These are phyloP conservation scores for Pseudoips prasinana DNA, from an alignment of 2,888 invertebrate species.

Conservation along the genomic window DNA sequence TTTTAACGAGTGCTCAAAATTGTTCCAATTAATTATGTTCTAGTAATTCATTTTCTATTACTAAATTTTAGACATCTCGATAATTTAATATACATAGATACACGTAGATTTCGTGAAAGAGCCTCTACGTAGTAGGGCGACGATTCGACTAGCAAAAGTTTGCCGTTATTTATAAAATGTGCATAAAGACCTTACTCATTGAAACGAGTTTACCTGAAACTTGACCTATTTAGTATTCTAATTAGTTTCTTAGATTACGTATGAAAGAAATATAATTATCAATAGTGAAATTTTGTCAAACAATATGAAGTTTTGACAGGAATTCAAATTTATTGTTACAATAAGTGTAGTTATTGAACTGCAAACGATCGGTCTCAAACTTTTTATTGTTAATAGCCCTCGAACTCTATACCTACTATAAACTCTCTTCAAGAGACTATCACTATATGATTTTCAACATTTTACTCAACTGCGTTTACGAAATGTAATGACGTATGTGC, in stretches of 20 bases:
- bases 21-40: conserved; percentile 74
- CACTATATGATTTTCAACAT: conserved; percentile 47
- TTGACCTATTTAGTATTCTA: conserved; percentile 28
- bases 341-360: conserved; percentile 19
- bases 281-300: conserved; percentile 20
- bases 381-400: conserved; percentile 34
- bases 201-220: conserved; percentile 29
- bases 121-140: conserved; percentile 41
- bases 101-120: conserved; percentile 53
- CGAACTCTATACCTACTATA: conserved; percentile 45
- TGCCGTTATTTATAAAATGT: conserved; percentile 27
- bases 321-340: conserved; percentile 18
- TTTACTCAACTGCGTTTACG: conserved; percentile 34
- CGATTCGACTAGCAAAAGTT: conserved; percentile 26
- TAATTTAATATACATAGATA: conserved; percentile 67
- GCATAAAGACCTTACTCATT: conserved; percentile 25
- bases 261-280: conserved; percentile 22
- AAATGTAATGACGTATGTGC: conserved; percentile 25
- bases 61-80: conserved; percentile 70
- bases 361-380: conserved; percentile 23
- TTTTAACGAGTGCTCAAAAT: conserved; percentile 80
- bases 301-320: conserved; percentile 19
- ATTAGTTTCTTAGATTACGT: conserved; percentile 32
- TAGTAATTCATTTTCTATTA: conserved; percentile 78
- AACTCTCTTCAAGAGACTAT: conserved; percentile 51